Base-by-base conservation (phyloP, 2,888 invertebrate species). In the Caradrina kadenii region DNA sequence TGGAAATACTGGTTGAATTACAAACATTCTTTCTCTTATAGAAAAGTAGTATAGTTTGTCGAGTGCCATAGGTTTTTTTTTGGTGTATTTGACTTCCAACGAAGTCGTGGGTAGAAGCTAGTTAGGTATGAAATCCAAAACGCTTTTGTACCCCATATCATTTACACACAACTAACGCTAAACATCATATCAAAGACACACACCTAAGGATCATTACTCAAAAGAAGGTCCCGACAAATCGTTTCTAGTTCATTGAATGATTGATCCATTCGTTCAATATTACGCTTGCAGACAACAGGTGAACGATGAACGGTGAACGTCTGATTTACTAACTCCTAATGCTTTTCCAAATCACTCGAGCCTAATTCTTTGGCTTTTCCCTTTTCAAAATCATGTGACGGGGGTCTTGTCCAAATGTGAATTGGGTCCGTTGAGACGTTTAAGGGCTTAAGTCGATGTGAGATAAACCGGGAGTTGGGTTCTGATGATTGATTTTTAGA, bases 251-350 rank as follows among this genome's bases (percentile, higher is more conserved):
- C 82, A 95, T 93, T 93, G 94, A 93, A 92, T 94, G 95, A 95
- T 95, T 95, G 94, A 95, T 95, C 93, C 93, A 94, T 94, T 86
- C 84, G 83, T 83, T 88, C 79, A 74, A 81, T 82, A 83, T 81
- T 78, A 82, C 73, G 60, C 79, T 83, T 74, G 82, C 86, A 84
- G 83, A 89, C 92, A 92, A 93, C 94, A 94, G 94, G 93, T 94
- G 92, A 92, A 86, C 87, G 74, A 49, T 66, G 75, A 80, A 87
- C 89, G 75, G 31, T 79, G 74, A 79, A 81, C 89, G 87, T 88
- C 91, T 93, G 94, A 94, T 94, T 93, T 93, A 94, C 90, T 92
- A 92, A 92, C 94, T 92, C 86, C 89, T 92, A 93, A 93, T 93
- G 92, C 91, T 88, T 91, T 91, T 90, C 88, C 89, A 89, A 92